A percentile compares a stretch with the other conserved stretches of the same genome.
Evolutionary conservation across 2,888 invertebrate genomes (phyloP).

Genomic region (Leucophenga montana): DNA sequence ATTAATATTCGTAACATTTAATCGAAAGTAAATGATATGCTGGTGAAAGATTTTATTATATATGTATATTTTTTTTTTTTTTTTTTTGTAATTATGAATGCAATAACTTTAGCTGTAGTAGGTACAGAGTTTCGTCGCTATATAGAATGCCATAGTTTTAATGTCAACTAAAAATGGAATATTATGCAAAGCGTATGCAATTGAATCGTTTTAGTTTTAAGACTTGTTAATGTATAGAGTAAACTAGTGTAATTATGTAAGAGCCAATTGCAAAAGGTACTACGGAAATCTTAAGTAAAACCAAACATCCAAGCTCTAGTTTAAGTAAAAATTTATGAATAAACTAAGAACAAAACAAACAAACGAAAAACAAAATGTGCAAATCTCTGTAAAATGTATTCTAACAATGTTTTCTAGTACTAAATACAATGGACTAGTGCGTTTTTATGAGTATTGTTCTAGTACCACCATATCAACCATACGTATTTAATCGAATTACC

Average conservation of each 20-base stretch:
- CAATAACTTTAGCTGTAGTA: too few species aligned
- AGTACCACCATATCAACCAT: neutral
- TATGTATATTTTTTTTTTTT: neutral
- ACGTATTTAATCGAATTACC: neutral
- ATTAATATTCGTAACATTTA: too few species aligned
- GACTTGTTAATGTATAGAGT: neutral
- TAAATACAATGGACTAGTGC: slow-evolving; percentile 12
- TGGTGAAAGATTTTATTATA: neutral
- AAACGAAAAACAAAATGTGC: slow-evolving; percentile 8
- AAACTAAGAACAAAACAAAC: neutral
- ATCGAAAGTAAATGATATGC: too few species aligned
- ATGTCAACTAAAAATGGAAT: neutral
- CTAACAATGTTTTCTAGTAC: slow-evolving; percentile 10
- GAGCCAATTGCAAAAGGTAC: neutral
- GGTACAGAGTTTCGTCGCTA: neutral
- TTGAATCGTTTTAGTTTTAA: neutral
- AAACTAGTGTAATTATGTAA: neutral
- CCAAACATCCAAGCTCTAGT: neutral
- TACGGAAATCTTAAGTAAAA: slow-evolving; percentile 1
- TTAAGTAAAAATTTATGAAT: slow-evolving; percentile 2
- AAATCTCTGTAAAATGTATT: slow-evolving; percentile 14
- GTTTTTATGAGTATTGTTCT: slow-evolving; percentile 2
- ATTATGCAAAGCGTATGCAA: too few species aligned
- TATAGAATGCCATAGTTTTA: slow-evolving; percentile 2
- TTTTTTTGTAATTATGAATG: neutral